Conservation (phyloP, 2,797 vertebrate genomes). For the Pantherophis vulpinus region DNA sequence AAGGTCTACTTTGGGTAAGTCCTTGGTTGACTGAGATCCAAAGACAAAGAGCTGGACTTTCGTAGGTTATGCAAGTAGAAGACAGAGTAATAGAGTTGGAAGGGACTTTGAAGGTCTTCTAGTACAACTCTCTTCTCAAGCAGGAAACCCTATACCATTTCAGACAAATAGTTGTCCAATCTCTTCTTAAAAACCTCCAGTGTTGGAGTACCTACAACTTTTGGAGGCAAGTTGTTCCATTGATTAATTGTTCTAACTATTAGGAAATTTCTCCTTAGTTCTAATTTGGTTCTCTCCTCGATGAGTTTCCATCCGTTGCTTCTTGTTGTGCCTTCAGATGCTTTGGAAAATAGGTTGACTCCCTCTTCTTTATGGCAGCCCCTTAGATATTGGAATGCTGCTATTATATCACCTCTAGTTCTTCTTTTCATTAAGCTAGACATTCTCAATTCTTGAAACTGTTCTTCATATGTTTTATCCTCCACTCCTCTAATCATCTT, state of each 20-base stretch:
- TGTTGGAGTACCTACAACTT: too few relatives aligned
- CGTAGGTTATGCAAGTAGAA: background rate
- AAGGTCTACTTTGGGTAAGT: background rate
- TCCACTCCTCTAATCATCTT: background rate
- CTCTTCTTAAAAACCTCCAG: too few relatives aligned
- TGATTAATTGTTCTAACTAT: too few relatives aligned
- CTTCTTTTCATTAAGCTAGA: background rate
- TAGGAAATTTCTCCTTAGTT: background rate
- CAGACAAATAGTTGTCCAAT: background rate
- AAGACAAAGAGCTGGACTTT: background rate
- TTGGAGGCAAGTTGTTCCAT: too few relatives aligned
- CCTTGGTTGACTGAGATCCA: background rate
- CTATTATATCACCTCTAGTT: background rate
- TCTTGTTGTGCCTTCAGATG: background rate
- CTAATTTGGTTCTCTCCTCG: background rate
- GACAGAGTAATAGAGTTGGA: background rate
- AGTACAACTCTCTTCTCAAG: background rate
- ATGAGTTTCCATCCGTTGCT: background rate
- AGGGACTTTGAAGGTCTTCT: background rate
- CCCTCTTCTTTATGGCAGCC: background rate
- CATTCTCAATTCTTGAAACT: background rate
- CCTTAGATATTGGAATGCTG: background rate
- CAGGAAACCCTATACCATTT: background rate
- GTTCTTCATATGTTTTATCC: background rate
- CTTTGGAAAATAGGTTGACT: background rate